Conservation (phyloP, 2,113 vertebrate species). For the Geothlypis trichas region DNA sequence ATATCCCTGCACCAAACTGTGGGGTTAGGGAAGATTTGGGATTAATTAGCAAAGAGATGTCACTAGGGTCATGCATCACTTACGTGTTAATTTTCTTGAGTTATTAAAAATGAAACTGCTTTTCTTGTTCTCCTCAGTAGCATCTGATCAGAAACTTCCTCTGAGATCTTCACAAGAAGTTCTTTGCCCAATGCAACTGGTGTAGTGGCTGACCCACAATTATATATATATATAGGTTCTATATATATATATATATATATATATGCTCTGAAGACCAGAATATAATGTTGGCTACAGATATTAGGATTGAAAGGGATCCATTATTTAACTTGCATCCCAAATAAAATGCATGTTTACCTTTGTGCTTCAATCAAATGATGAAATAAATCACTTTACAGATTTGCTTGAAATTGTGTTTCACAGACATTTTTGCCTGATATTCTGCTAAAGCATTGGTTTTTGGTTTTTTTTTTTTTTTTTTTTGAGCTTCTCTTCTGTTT, state of each 20-base stretch:
- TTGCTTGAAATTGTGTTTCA: background rate
- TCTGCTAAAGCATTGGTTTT: background rate
- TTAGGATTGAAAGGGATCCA: background rate
- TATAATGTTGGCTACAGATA: background rate
- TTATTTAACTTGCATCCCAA: background rate
- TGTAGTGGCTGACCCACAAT: background rate
- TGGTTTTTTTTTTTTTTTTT: background rate
- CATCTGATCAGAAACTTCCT: background rate
- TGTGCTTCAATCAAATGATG: background rate
- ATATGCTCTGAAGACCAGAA: background rate
- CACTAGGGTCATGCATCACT: background rate
- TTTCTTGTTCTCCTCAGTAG: background rate
- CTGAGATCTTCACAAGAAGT: background rate
- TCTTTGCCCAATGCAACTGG: background rate
- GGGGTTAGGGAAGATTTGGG: background rate
- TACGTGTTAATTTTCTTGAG: background rate
- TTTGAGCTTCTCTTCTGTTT: background rate
- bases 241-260: rapidly evolving
- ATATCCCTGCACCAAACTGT: background rate
- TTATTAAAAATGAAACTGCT: background rate
- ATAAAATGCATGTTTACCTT: background rate
- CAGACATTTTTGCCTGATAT: background rate
- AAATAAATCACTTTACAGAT: background rate
- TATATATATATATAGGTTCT: rapidly evolving
- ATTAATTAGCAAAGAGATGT: background rate